Percentiles rank a stretch among this genome's conserved stretches.
Evolutionary conservation across 2,113 vertebrate genomes (phyloP).

Genomic region (Columbina picui): DNA sequence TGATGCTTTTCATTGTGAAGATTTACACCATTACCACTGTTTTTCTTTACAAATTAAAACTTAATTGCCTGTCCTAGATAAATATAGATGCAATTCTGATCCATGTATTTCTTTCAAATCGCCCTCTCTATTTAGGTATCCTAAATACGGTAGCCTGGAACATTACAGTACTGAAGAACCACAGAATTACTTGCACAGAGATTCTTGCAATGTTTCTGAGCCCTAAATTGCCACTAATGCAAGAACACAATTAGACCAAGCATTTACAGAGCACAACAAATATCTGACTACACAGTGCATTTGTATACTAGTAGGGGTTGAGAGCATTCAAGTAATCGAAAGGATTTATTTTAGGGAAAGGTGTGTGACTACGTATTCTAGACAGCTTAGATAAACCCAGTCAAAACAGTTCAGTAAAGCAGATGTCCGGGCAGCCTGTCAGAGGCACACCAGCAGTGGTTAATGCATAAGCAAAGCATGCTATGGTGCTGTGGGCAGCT

Average conservation of each 20-base stretch:
- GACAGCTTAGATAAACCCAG: background rate
- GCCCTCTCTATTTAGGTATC: slow-evolving; percentile 66
- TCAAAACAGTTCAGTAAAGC: background rate
- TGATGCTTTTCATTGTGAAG: background rate
- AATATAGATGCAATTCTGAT: slow-evolving; percentile 30
- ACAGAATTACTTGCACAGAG: slow-evolving; percentile 26
- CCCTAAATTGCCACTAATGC: slow-evolving; percentile 3
- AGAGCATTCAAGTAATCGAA: background rate
- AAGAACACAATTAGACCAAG: background rate
- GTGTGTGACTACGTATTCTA: background rate
- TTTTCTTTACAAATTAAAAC: slow-evolving; percentile 10
- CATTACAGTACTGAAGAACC: background rate
- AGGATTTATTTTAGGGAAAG: slow-evolving; percentile 21
- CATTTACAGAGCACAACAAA: background rate
- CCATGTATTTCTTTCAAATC: slow-evolving; percentile 48
- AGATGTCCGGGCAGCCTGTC: background rate
- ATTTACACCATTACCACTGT: background rate
- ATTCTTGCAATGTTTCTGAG: slow-evolving; percentile 28
- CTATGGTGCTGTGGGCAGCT: background rate
- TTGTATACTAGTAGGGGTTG: background rate
- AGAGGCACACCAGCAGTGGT: background rate
- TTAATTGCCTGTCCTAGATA: background rate
- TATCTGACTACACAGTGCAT: background rate
- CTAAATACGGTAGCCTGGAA: slow-evolving; percentile 61
- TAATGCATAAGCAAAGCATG: rapidly evolving